Base-by-base conservation (phyloP, 2,888 invertebrate genomes). In the Neoitamus cyanurus region DNA sequence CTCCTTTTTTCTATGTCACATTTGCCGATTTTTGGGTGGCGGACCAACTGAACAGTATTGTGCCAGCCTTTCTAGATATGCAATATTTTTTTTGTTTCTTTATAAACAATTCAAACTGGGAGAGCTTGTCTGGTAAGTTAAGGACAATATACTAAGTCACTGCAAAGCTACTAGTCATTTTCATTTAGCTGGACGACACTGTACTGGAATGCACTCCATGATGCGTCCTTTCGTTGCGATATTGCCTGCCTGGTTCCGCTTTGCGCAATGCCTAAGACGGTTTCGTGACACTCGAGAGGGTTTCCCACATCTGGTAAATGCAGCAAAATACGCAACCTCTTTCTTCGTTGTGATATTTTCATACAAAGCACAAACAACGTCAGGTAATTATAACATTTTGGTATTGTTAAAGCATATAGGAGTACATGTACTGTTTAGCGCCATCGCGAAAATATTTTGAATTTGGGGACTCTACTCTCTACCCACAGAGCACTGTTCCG, bases 21-120 rank as follows among this genome's bases (percentile, higher is more conserved):
- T 96, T 96, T 90, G 96, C 96, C 86, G 96, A 96, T 91, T 96
- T 96, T 92, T 96, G 96, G 96, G 93, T 96, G 88, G 96, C 96
- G 13, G 96, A 96, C 92, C 96, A 96, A 90, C 90, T 96, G 68
- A 97, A 96, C 89, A 96, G 96, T 88, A 92, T 97, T 85, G 94
- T 94, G 4, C 94, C 94, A 1, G 95, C 95, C 0, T 93, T 97
- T 87, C 91, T 95, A 85, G 97, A 97, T 90, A 93, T 96, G 87
- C 95, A 97, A 88, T 97, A 95, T 90, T 93, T 96, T 84, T 90
- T 95, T 84, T 97, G 97, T 89, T 96, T 95, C 90, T 97, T 96
- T 89, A 92, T 92, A 4, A 93, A 92, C 31, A 94, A 93, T 88
- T 92, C 93, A 42, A 92, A 92, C 83, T 94, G 93, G 93, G 89